Evolutionary conservation across 2,797 vertebrate genomes (phyloP).

Genomic region (Anguilla marmorata): DNA sequence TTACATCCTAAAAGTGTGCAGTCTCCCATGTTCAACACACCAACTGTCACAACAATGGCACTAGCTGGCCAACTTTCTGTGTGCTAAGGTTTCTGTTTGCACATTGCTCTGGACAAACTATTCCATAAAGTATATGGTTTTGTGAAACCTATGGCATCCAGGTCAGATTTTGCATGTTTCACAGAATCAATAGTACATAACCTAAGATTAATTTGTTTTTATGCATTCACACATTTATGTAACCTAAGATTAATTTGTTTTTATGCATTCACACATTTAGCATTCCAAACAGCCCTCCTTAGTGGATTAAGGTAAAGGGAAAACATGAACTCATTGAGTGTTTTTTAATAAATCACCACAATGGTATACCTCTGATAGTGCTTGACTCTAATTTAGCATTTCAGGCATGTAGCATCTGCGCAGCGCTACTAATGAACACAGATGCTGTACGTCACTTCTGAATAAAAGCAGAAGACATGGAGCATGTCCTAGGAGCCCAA

Average conservation of each 20-base stretch:
- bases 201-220: not conserved
- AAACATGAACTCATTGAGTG: not conserved
- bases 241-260: not conserved
- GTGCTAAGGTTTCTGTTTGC: no score
- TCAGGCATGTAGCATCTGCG: not conserved
- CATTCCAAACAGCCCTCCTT: not conserved
- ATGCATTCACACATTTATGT: not conserved
- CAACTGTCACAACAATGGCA: no score
- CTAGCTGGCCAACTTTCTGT: no score
- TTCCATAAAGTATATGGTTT: not conserved
- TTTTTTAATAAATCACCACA: not conserved
- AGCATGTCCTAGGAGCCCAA: not conserved
- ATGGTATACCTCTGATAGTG: not conserved
- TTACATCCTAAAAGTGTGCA: no score
- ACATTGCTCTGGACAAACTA: not conserved
- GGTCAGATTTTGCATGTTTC: not conserved
- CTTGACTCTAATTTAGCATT: not conserved
- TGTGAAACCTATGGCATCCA: not conserved
- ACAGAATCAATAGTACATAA: not conserved
- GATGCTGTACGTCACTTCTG: not conserved
- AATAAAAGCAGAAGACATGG: not conserved
- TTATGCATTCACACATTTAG: not conserved
- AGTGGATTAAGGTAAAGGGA: not conserved
- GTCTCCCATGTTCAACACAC: no score
- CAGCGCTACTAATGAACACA: constrained; percentile 1